These are phyloP conservation scores for Drosophila recens DNA, from an alignment of 2,888 invertebrate genomes.

Conservation along the genomic window DNA sequence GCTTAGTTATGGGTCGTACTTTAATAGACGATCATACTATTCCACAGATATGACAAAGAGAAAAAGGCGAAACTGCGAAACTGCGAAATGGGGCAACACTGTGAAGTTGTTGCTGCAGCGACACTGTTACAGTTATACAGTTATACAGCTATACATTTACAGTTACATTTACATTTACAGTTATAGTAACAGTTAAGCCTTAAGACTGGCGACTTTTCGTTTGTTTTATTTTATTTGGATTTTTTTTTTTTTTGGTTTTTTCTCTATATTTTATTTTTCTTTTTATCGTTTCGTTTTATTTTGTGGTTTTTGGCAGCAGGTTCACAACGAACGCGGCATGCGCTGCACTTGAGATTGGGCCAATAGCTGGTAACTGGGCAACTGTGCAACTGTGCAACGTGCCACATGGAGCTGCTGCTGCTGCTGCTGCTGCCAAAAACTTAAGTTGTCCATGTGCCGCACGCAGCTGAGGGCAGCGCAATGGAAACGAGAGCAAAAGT, in stretches of 20 bases:
- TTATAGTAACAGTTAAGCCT: constrained; percentile 43
- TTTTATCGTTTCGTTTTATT: constrained; percentile 15
- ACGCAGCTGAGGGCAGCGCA: constrained; percentile 59
- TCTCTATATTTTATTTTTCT: constrained; percentile 31
- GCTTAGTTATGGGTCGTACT: neutral
- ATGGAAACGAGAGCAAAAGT: constrained; percentile 74
- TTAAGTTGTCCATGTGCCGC: constrained; percentile 67
- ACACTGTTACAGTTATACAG: constrained; percentile 17
- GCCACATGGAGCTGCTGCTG: constrained; percentile 41
- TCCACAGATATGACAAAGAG: constrained; percentile 16
- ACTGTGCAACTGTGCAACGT: constrained; percentile 30
- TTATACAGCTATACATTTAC: constrained; percentile 21
- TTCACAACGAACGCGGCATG: constrained; percentile 66
- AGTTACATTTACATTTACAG: constrained; percentile 25
- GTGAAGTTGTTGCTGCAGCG: constrained; percentile 25
- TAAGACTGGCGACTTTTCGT: constrained; percentile 59
- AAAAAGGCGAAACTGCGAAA: constrained; percentile 33
- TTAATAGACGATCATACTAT: constrained; percentile 1
- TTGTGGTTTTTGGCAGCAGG: constrained; percentile 58
- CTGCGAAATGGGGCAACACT: constrained; percentile 54
- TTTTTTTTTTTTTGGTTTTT: no score
- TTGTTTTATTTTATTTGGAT: constrained; percentile 33
- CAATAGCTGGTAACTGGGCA: constrained; percentile 10
- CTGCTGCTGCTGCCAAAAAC: constrained; percentile 43
- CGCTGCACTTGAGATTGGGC: constrained; percentile 58